Conservation (phyloP, 2,888 invertebrate genomes). For the Melanargia galathea region DNA sequence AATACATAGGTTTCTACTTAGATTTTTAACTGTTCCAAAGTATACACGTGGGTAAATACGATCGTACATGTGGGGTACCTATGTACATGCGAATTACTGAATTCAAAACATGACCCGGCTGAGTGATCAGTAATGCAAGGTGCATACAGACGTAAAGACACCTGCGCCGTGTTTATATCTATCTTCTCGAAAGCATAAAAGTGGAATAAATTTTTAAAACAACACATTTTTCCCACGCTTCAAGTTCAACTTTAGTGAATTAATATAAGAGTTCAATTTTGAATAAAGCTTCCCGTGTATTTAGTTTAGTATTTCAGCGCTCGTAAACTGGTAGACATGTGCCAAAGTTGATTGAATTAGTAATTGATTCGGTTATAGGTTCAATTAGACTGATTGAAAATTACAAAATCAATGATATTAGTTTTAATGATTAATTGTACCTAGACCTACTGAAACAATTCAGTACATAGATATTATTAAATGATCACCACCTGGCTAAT, state of each 20-base stretch:
- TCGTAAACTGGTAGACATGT: conserved; percentile 5
- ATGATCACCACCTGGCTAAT: no score
- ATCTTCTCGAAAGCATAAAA: conserved; percentile 19
- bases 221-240: conserved; percentile 19
- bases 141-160: conserved; percentile 50
- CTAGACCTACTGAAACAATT: no score
- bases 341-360: background rate
- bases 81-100: conserved; percentile 27
- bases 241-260: conserved; percentile 5
- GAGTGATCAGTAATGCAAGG: conserved; percentile 52
- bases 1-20: no score
- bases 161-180: conserved; percentile 46
- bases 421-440: no score
- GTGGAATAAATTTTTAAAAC: conserved; percentile 26
- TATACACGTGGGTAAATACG: no score
- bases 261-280: background rate
- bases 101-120: conserved; percentile 45
- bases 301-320: conserved; percentile 2
- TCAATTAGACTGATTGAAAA: conserved; percentile 4
- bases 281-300: background rate
- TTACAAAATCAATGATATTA: conserved; percentile 6
- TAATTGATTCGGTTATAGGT: conserved; percentile 5
- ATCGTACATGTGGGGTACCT: no score
- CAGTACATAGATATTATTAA: no score
- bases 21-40: no score